Conservation (phyloP, 2,113 vertebrate species). For the Marcusenius ussheri region DNA sequence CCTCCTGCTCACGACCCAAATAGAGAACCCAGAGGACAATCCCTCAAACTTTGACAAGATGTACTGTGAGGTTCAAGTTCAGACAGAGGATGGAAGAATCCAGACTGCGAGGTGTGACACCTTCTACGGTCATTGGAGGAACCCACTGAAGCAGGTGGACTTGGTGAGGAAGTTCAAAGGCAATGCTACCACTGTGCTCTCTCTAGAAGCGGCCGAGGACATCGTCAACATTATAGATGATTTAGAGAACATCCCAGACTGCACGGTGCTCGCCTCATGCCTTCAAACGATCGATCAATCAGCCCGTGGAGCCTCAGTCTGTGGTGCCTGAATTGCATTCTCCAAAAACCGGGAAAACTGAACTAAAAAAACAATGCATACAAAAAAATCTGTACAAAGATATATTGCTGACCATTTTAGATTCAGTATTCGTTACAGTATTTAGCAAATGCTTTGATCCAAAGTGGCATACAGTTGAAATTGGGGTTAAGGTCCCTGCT, state of each 20-base stretch:
- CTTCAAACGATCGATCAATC: slow-evolving; percentile 54
- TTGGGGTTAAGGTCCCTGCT: neutral
- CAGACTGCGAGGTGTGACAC: slow-evolving; percentile 58
- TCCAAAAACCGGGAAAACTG: neutral
- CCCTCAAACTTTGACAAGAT: slow-evolving; percentile 76
- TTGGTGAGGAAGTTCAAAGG: slow-evolving; percentile 71
- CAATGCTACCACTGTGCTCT: slow-evolving; percentile 58
- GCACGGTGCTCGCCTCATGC: slow-evolving; percentile 54
- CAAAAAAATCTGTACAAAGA: neutral
- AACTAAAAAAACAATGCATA: neutral
- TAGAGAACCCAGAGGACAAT: slow-evolving; percentile 73
- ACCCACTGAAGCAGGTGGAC: slow-evolving; percentile 71
- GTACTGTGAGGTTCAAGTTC: slow-evolving; percentile 67
- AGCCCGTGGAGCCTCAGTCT: neutral
- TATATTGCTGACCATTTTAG: neutral
- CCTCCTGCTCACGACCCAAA: slow-evolving; percentile 64
- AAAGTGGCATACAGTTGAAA: neutral
- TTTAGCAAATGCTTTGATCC: neutral
- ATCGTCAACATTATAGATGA: slow-evolving; percentile 59
- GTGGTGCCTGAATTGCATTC: neutral
- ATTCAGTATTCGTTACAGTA: neutral
- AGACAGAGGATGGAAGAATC: slow-evolving; percentile 37
- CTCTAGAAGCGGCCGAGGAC: slow-evolving; percentile 56
- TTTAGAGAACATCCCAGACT: slow-evolving; percentile 67
- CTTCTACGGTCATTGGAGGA: slow-evolving; percentile 91